These are phyloP conservation scores for Adelosebastes latens DNA, from an alignment of 2,797 vertebrate species.

Conservation along the genomic window DNA sequence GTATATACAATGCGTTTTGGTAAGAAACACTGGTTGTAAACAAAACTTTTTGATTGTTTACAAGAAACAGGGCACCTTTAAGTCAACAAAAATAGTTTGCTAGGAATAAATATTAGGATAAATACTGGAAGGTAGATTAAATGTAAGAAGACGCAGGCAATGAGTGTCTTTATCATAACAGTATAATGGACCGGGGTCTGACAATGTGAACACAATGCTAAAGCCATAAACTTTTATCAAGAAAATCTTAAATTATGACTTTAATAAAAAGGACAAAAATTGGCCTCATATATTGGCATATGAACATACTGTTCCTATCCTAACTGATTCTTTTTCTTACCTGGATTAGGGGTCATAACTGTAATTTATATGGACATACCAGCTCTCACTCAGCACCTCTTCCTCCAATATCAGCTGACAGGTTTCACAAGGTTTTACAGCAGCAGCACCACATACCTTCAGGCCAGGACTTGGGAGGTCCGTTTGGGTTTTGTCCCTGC, in stretches of 20 bases:
- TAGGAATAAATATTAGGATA: background rate
- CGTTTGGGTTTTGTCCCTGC: slow-evolving; percentile 92
- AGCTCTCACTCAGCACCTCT: background rate
- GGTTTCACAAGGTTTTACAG: background rate
- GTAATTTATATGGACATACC: background rate
- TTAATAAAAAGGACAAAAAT: background rate
- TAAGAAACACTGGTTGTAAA: background rate
- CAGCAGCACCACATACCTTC: slow-evolving; percentile 84
- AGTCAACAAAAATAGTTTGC: background rate
- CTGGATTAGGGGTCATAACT: background rate
- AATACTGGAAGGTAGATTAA: background rate
- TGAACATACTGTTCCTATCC: background rate
- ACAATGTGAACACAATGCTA: background rate
- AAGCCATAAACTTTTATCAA: background rate
- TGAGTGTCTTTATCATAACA: background rate
- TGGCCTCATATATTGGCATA: background rate
- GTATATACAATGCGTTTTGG: background rate
- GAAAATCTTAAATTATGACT: background rate
- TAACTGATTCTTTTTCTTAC: background rate
- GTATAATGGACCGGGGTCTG: background rate
- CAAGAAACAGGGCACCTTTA: background rate
- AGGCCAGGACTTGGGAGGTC: slow-evolving; percentile 94
- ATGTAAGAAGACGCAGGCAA: background rate
- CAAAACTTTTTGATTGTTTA: background rate
- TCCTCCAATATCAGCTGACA: background rate